phyloP scores from a whole-genome alignment of 2,797 vertebrate genomes.

The Schizopygopsis pylzovi region DNA sequence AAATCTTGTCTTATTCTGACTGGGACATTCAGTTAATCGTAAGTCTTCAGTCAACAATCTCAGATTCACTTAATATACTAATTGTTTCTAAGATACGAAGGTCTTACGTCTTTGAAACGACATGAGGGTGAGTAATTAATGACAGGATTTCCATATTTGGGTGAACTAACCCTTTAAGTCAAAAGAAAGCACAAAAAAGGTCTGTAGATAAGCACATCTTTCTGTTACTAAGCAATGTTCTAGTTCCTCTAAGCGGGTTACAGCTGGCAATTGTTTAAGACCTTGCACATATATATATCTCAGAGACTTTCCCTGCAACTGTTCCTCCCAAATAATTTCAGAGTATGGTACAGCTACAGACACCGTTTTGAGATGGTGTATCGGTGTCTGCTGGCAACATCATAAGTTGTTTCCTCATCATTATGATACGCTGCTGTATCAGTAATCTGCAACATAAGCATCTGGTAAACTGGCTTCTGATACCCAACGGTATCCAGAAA shows the following conservation, averaged over 20 bases:
- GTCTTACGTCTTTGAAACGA: no score
- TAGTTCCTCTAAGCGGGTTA: no score
- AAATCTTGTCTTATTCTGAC: no score
- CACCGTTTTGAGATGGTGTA: not conserved
- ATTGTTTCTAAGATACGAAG: no score
- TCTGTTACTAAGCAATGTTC: not conserved
- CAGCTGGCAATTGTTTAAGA: no score
- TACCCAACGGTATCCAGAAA: constrained; percentile 1
- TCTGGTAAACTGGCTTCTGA: not conserved
- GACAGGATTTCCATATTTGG: no score
- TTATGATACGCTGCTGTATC: no score
- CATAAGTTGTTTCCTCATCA: not conserved
- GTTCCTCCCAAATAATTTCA: not conserved
- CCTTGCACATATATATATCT: not conserved
- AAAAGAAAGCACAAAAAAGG: not conserved
- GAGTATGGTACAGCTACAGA: constrained; percentile 10
- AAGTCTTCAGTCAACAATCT: no score
- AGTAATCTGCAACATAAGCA: fast-evolving
- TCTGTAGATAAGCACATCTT: not conserved
- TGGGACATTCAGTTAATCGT: no score
- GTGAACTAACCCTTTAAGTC: no score
- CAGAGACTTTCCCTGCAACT: not conserved
- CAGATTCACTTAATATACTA: no score
- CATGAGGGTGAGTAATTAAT: no score
- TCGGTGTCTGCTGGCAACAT: not conserved